These are phyloP conservation scores for Leuctra nigra DNA, from an alignment of 2,888 invertebrate genomes.

Conservation along the genomic window DNA sequence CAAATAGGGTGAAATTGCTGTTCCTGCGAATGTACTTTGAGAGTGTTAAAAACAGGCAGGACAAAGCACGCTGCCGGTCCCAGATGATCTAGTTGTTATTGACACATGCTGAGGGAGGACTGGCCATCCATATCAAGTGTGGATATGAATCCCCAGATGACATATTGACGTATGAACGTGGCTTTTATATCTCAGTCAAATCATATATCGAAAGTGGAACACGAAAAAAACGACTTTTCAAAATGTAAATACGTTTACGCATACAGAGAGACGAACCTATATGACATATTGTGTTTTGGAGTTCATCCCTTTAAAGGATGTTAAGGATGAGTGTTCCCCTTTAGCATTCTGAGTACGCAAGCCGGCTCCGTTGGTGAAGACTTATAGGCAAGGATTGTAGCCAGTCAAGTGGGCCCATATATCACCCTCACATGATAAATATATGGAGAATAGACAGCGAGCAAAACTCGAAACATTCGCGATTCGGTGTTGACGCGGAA, in stretches of 20 bases:
- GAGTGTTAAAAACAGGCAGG: no score
- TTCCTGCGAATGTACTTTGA: no score
- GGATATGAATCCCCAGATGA: no score
- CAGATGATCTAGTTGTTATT: no score
- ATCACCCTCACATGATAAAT: conserved; percentile 9
- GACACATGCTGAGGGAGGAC: no score
- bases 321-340: not conserved
- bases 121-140: no score
- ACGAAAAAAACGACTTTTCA: no score
- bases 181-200: no score
- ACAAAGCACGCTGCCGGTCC: no score
- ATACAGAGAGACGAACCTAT: not conserved
- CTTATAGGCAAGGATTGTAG: not conserved
- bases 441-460: conserved; percentile 16
- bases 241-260: not conserved
- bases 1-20: not conserved
- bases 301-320: conserved; percentile 14
- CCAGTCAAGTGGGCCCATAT: not conserved
- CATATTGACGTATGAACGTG: no score
- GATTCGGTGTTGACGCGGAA: no score
- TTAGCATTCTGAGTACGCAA: not conserved
- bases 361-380: not conserved
- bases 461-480: conserved; percentile 7
- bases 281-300: conserved; percentile 12
- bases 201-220: no score